A percentile compares a stretch with the other conserved stretches of the same genome.
Conservation (phyloP, 2,888 invertebrate species). For the Druceiella hillmani region DNA sequence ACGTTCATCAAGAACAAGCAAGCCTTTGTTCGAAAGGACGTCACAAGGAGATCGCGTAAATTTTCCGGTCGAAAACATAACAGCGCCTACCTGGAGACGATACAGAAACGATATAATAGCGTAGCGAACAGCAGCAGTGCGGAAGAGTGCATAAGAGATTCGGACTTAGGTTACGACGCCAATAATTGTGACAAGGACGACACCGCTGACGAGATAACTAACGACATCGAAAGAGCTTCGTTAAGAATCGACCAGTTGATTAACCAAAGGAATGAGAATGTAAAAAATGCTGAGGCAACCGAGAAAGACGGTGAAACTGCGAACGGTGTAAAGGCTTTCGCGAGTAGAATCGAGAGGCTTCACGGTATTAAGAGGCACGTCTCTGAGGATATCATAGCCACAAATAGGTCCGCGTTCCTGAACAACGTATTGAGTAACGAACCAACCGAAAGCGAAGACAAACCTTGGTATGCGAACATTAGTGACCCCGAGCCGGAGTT, state of each 20-base stretch:
- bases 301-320: slow-evolving; percentile 40
- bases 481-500: slow-evolving; percentile 48
- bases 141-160: slow-evolving; percentile 45
- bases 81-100: slow-evolving; percentile 35
- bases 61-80: slow-evolving; percentile 46
- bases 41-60: slow-evolving; percentile 47
- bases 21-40: slow-evolving; percentile 46
- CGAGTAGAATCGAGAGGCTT: slow-evolving; percentile 51
- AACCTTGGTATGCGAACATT: slow-evolving; percentile 49
- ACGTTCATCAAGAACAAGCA: slow-evolving; percentile 57
- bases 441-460: slow-evolving; percentile 31
- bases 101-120: slow-evolving; percentile 36
- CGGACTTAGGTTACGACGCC: slow-evolving; percentile 41
- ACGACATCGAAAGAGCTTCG: slow-evolving; percentile 52
- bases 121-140: slow-evolving; percentile 43
- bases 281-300: no score
- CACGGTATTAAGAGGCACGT: slow-evolving; percentile 52
- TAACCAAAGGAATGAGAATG: slow-evolving; percentile 39
- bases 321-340: slow-evolving; percentile 44
- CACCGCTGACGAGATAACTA: slow-evolving; percentile 50
- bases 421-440: slow-evolving; percentile 42
- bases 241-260: slow-evolving; percentile 52
- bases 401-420: slow-evolving; percentile 40
- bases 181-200: slow-evolving; percentile 52
- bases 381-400: slow-evolving; percentile 44